These are phyloP conservation scores for Drosophila virilis DNA, from an alignment of 1,140 invertebrate genomes.

Conservation along the genomic window DNA sequence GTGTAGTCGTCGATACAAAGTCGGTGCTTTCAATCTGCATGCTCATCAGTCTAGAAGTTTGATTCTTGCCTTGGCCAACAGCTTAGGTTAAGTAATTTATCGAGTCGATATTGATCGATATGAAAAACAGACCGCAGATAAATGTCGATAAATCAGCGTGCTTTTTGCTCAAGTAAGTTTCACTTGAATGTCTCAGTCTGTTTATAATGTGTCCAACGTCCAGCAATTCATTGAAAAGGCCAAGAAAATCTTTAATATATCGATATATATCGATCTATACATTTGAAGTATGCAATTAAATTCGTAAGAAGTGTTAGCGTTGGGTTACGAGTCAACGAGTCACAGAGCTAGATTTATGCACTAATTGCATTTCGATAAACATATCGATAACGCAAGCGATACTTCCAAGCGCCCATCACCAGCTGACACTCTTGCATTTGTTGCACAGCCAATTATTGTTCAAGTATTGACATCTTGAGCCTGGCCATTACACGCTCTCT, in stretches of 20 bases:
- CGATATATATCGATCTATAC: slow-evolving; percentile 2
- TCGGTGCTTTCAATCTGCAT: too few species aligned
- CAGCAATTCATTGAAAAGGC: too few species aligned
- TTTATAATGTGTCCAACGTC: too few species aligned
- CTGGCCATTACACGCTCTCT: background rate
- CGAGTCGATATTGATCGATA: too few species aligned
- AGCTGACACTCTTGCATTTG: background rate
- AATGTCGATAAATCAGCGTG: too few species aligned
- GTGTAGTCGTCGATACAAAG: too few species aligned
- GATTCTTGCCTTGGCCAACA: too few species aligned
- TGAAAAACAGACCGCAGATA: too few species aligned
- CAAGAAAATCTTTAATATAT: background rate
- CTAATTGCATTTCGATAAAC: background rate
- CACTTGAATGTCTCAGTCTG: too few species aligned
- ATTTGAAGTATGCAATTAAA: background rate
- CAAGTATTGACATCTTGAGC: slow-evolving; percentile 10
- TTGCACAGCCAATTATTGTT: slow-evolving; percentile 10
- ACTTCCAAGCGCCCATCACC: background rate
- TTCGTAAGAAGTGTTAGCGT: background rate
- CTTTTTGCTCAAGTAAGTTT: too few species aligned
- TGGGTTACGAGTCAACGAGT: background rate
- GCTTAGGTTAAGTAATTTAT: too few species aligned
- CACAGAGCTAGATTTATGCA: background rate
- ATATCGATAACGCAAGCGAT: slow-evolving; percentile 6
- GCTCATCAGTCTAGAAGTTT: too few species aligned